Base-by-base conservation (phyloP, 2,113 vertebrate genomes). In the Polypterus senegalus region DNA sequence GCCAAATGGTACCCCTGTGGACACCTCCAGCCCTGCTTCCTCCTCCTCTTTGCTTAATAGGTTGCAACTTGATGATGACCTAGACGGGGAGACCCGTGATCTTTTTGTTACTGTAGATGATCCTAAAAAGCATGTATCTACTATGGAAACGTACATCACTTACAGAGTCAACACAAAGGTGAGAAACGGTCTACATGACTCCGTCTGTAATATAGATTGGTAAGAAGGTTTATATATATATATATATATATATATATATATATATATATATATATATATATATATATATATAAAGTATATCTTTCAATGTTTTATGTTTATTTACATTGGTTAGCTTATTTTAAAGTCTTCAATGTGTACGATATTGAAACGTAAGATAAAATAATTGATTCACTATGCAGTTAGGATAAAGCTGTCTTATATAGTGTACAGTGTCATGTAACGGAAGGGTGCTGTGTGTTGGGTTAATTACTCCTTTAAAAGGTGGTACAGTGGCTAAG, bases 71-170 rank as follows among this genome's bases (percentile, higher is more conserved):
- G 94, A 97, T 43, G 91, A 97, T 59, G 91, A 97, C 62, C 74
- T 86, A 8, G 93, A 98, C 45, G 89, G 84, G 1, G 92, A 97
- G 73, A 92, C 89, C 5, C 88, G 88, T 52, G 96, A 99, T 75
- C 88, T 99, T n/a, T 98, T 98, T 65, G 95, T 99, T 72, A 91
- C 90, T 0, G 96, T 99, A 1, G 92, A 97, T 51, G 93, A 98
- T 66, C 96, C 96, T 8, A 98, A 97, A 81, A 99, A 99, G 68
- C 95, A 99, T 0, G 91, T 99, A 44, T 97, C 92, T 66, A 94
- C 96, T 1, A 99, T 99, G 96, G 96, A 99, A 77, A 99, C 96
- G 0, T 97, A 96, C 67, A 95, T 99, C 78, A 99, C 94, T 0
- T 98, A 99, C 73, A 86, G 91, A 73, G 90, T 99, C 74, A 92